Evolutionary conservation across 2,797 vertebrate species (phyloP), one percentile per base, ranked within the genome.

Genomic region (Enteromius trimaculatus): DNA sequence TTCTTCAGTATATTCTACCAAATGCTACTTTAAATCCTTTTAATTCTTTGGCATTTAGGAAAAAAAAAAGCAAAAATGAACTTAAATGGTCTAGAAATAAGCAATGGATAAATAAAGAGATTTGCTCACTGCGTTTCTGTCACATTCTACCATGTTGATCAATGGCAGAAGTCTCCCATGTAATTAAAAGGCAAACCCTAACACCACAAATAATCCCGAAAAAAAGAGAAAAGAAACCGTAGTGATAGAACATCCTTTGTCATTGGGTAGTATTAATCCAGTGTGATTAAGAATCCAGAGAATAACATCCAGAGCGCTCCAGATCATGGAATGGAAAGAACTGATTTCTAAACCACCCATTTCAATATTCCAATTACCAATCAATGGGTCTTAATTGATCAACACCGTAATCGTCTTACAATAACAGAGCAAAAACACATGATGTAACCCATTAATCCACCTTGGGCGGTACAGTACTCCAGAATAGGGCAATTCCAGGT

Each of bases 251-350:
- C 90, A 94, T 95, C 94, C 94, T 92, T 53, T 92, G 86, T 85
- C 88, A 89, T 84, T 92, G 90, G 89, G 88, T 89, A 88, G 89
- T 86, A 88, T 92, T 94, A 95, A 94, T 95, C 95, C 95, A 94
- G 81, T 78, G 90, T 88, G 89, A 86, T 90, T 92, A 91, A 79
- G 90, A 90, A 93, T 95, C 94, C 95, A 92, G 89, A 87, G 92
- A 88, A 92, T 90, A 90, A 92, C 92, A 94, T 96, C 95, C 95
- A 92, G 74, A 88, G 89, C 85, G 88, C 90, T 94, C 94, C 93
- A 87, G 91, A 87, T 87, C 87, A 84, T 72, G 84, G 87, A 86
- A 66, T 64, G 85, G 80, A 86, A 88, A 89, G 80, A 83, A 82
- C 70, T 42, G 55, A 77, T 85, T 53, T 80, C 90, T 90, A 91